phyloP scores from a whole-genome alignment of 2,888 invertebrate species.

The Drosophila paramelanica region DNA sequence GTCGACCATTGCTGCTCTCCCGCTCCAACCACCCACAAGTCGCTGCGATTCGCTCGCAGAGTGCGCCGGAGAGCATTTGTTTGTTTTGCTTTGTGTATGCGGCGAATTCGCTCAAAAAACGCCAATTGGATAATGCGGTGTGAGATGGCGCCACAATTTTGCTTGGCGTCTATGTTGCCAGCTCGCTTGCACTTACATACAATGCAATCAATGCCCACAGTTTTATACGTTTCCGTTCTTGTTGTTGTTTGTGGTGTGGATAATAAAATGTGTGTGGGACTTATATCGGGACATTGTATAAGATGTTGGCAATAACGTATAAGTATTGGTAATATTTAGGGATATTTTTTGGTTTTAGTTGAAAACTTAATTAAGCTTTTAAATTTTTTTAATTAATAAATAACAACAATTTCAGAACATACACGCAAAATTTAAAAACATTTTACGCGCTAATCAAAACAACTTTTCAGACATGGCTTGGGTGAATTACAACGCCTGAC shows the following conservation, averaged over 20 bases:
- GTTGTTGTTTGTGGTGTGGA: slow-evolving; percentile 65
- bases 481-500: slow-evolving; percentile 34
- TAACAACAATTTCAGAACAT: neutral
- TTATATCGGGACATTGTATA: slow-evolving; percentile 43
- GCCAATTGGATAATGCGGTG: slow-evolving; percentile 67
- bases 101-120: slow-evolving; percentile 82
- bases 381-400: neutral
- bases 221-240: slow-evolving; percentile 63
- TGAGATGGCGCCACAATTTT: slow-evolving; percentile 49
- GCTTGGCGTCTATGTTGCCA: slow-evolving; percentile 32
- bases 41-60: slow-evolving; percentile 21
- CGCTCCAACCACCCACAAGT: slow-evolving; percentile 48
- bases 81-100: slow-evolving; percentile 53
- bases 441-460: slow-evolving; percentile 13
- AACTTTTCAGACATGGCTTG: slow-evolving; percentile 6
- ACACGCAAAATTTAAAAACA: neutral
- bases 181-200: slow-evolving; percentile 43
- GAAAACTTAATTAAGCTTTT: neutral
- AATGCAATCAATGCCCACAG: slow-evolving; percentile 13
- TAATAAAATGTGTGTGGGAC: slow-evolving; percentile 42
- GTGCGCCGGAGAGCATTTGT: slow-evolving; percentile 26
- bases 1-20: slow-evolving; percentile 39
- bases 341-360: neutral
- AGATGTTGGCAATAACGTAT: slow-evolving; percentile 39
- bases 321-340: slow-evolving; percentile 28